A percentile compares a stretch with the other conserved stretches of the same genome.
These are phyloP conservation scores for Aphidius ervi DNA, from an alignment of 1,140 invertebrate genomes.

Conservation along the genomic window DNA sequence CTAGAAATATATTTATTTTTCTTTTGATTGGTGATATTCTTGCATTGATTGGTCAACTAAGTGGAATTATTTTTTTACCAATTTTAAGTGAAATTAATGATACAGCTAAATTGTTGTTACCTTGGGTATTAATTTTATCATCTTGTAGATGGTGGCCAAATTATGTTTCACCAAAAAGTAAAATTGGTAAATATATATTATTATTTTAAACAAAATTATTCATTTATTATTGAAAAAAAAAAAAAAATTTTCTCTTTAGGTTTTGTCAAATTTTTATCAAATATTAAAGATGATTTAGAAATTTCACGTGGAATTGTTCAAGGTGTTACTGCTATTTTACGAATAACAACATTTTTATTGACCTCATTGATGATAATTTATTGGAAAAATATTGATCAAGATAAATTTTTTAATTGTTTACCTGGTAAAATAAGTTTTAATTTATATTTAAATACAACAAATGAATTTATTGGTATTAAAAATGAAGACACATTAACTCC, in stretches of 20 bases:
- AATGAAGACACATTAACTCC: constrained; percentile 38
- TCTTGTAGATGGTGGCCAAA: constrained; percentile 85
- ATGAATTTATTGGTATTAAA: constrained; percentile 21
- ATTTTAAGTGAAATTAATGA: constrained; percentile 23
- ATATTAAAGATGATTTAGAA: constrained; percentile 57
- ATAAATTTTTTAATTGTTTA: constrained; percentile 59
- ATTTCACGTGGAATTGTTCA: constrained; percentile 67
- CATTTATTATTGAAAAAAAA: constrained; percentile 9
- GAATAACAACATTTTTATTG: constrained; percentile 61
- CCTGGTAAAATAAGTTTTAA: constrained; percentile 40
- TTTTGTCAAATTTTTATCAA: constrained; percentile 54
- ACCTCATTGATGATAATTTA: constrained; percentile 57
- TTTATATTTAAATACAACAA: not conserved
- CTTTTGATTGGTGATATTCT: constrained; percentile 48
- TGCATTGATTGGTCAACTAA: constrained; percentile 47
- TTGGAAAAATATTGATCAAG: constrained; percentile 53
- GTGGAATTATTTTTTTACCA: constrained; percentile 28
- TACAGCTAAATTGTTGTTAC: constrained; percentile 60
- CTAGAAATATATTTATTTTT: constrained; percentile 14
- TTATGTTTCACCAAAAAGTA: constrained; percentile 61
- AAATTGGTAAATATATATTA: constrained; percentile 42
- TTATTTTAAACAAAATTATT: not conserved
- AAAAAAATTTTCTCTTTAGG: constrained; percentile 36
- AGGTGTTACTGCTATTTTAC: constrained; percentile 64
- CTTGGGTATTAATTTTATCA: constrained; percentile 64